Base-by-base conservation (phyloP, 2,888 invertebrate species). In the Eremobia ochroleuca region DNA sequence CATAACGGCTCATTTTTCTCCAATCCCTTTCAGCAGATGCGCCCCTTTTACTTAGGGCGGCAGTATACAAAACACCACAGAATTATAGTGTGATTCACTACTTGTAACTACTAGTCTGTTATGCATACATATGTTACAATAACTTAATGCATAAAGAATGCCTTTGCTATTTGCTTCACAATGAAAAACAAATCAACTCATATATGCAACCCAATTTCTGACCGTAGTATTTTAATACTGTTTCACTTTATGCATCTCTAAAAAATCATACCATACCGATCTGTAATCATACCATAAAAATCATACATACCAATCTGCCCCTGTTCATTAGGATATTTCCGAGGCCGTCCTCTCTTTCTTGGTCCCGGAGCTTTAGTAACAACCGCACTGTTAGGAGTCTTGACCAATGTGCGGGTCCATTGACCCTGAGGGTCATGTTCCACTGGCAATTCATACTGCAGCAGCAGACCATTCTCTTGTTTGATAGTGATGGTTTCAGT, bases 401-500 rank as follows among this genome's bases (percentile, higher is more conserved):
- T 94, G 31, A 92, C 92, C 34, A 95, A 80, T 0, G 94, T 93
- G 71, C 95, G 89, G 0, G 96, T 94, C 97, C 97, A 97, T 59
- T 94, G 92, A 0, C 93, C 90, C 18, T 92, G 92, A 0, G 95
- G 94, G 40, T 97, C 96, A 89, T 97, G 96, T 79, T 97, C 97
- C 58, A 97, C 94, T 0, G 97, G 97, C 79, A 97, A 86, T 86
- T 97, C 97, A 90, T 97, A 97, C 85, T 97, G 97, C 2, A 97
- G 91, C 2, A 97, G 92, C 25, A 96, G 87, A 0, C 97, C 97
- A 92, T 97, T 97, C 85, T 97, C 97, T 90, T 97, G 97, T 81
- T 97, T 97, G 90, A 97, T 97, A n/a, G 97, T 96, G 15, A 97
- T 96, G 1, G 95, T 96, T 88, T 97, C 97, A 34, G 96, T 96